Evolutionary conservation across 2,888 invertebrate species (phyloP).

Genomic region (Xestobium rufovillosum): DNA sequence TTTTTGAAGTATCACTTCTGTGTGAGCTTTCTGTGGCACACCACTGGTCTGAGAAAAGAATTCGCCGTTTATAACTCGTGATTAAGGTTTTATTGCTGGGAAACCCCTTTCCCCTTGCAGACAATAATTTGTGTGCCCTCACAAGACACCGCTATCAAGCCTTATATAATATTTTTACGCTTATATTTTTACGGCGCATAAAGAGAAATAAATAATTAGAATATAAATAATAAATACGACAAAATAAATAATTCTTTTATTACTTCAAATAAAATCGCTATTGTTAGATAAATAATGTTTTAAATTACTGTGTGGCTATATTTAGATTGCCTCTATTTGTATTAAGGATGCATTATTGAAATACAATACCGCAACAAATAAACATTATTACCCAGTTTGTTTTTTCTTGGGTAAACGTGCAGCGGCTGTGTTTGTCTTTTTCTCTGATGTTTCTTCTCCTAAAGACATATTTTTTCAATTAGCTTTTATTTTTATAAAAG

Average conservation of each 20-base stretch:
- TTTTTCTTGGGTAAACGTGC: too few relatives aligned
- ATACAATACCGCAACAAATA: too few relatives aligned
- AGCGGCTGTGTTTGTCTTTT: too few relatives aligned
- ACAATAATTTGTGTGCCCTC: slow-evolving; percentile 27
- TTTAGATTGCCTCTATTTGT: slow-evolving; percentile 1
- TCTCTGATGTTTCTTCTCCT: too few relatives aligned
- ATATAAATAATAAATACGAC: slow-evolving; percentile 35
- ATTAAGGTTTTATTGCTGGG: slow-evolving; percentile 36
- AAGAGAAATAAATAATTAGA: slow-evolving; percentile 36
- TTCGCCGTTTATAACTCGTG: slow-evolving; percentile 33
- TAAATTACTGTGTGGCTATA: neutral
- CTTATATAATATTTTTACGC: slow-evolving; percentile 32
- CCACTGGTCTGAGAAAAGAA: slow-evolving; percentile 21
- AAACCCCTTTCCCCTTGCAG: slow-evolving; percentile 21
- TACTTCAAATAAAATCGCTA: slow-evolving; percentile 25
- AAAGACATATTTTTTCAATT: too few relatives aligned
- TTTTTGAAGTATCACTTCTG: too few relatives aligned
- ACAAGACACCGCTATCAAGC: slow-evolving; percentile 32
- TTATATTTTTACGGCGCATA: slow-evolving; percentile 35
- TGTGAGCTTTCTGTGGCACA: too few relatives aligned
- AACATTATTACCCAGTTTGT: too few relatives aligned
- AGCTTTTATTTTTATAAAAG: too few relatives aligned
- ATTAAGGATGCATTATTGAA: too few relatives aligned
- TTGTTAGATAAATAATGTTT: slow-evolving; percentile 27
- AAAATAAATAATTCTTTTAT: slow-evolving; percentile 35